Percentiles rank a stretch among this genome's conserved stretches.
Evolutionary conservation across 1,140 invertebrate species (phyloP).

Genomic region (Lethrus apterus): DNA sequence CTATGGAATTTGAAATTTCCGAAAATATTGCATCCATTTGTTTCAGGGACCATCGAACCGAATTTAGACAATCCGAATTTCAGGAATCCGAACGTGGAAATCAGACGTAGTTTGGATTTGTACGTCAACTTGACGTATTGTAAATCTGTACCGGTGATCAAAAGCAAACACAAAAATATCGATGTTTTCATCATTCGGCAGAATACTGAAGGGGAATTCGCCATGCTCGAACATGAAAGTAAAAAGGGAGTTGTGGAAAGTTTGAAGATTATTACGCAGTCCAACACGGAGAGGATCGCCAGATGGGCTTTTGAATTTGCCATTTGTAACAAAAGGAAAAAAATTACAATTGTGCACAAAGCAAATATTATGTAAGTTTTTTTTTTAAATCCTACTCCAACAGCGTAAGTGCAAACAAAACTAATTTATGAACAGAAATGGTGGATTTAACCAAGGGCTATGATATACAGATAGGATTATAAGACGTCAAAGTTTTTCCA

Average conservation of each 20-base stretch:
- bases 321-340: constrained; percentile 59
- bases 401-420: too few relatives aligned
- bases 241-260: constrained; percentile 70
- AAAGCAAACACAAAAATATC: constrained; percentile 51
- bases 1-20: background rate
- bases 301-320: constrained; percentile 80
- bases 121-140: constrained; percentile 61
- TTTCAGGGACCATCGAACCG: constrained; percentile 3
- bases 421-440: too few relatives aligned
- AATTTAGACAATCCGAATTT: constrained; percentile 1
- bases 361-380: constrained; percentile 84
- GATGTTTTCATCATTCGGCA: constrained; percentile 61
- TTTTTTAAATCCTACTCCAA: too few relatives aligned
- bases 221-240: constrained; percentile 61
- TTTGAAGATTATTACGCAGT: constrained; percentile 71
- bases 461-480: too few relatives aligned
- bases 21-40: constrained; percentile 3
- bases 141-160: constrained; percentile 52
- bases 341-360: constrained; percentile 79
- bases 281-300: constrained; percentile 68
- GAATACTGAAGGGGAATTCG: constrained; percentile 55
- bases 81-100: constrained; percentile 16
- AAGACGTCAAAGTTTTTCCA: too few relatives aligned
- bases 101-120: constrained; percentile 48
- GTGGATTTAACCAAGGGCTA: too few relatives aligned